Evolutionary conservation across 1,140 invertebrate species (phyloP).

Genomic region (Cyrtorhinus lividipennis): DNA sequence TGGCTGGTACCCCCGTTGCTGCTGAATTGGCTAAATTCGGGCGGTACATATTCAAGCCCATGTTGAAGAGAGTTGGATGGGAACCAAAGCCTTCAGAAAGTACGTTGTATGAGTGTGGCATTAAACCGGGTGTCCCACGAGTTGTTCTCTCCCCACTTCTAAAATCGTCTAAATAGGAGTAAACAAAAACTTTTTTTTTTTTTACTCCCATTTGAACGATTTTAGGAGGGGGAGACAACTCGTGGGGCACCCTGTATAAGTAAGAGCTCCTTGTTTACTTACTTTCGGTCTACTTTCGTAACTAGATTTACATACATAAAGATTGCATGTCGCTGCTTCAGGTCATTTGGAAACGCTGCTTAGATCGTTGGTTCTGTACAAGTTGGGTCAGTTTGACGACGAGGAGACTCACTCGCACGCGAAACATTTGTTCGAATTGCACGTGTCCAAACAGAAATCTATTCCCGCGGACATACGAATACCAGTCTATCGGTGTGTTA

Average conservation of each 20-base stretch:
- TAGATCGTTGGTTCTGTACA: not conserved
- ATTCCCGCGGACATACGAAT: not conserved
- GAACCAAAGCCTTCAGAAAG: not conserved
- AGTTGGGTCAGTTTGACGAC: not conserved
- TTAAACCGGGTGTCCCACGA: not conserved
- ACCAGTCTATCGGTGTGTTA: not conserved
- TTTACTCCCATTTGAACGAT: too few relatives aligned
- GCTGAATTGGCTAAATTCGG: not conserved
- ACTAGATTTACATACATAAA: not conserved
- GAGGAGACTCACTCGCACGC: not conserved
- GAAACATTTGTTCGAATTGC: not conserved
- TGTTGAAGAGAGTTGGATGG: not conserved
- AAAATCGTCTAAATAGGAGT: not conserved
- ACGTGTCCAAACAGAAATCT: not conserved
- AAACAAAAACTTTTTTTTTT: not conserved
- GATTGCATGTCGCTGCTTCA: not conserved
- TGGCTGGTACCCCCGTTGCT: not conserved
- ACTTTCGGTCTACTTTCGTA: not conserved
- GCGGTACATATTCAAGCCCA: not conserved
- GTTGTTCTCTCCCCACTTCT: not conserved
- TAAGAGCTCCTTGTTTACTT: not conserved
- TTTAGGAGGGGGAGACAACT: not conserved
- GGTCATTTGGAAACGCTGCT: not conserved
- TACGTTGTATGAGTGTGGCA: not conserved
- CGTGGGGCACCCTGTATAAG: not conserved